Evolutionary conservation across 1,140 invertebrate genomes (phyloP).

Genomic region (Hylyphantes graminicola): DNA sequence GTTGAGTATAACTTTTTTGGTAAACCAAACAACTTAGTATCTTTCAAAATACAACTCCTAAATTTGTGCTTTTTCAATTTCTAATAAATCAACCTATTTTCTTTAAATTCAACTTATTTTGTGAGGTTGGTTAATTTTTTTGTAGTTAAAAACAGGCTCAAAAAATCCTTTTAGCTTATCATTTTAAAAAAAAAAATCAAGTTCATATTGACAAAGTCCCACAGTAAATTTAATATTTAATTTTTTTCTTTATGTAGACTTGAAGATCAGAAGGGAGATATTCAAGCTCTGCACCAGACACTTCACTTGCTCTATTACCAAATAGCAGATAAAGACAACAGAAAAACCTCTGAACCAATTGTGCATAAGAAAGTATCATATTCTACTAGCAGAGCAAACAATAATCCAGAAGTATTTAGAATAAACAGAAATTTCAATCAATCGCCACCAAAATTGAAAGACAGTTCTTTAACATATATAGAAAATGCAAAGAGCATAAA

Average conservation of each 20-base stretch:
- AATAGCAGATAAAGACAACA: not conserved
- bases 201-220: not conserved
- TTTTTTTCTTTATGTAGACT: constrained; percentile 33
- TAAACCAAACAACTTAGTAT: no score
- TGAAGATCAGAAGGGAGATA: constrained; percentile 48
- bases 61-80: no score
- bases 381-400: not conserved
- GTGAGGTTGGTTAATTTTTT: no score
- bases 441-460: constrained; percentile 1
- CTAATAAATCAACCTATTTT: no score
- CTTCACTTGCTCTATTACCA: constrained; percentile 48
- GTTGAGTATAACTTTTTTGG: no score
- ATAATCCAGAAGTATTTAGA: constrained; percentile 1
- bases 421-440: not conserved
- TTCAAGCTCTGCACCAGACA: constrained; percentile 45
- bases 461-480: constrained; percentile 33
- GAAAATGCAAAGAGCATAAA: constrained; percentile 28
- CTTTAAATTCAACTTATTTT: no score
- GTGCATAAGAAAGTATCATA: not conserved
- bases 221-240: not conserved
- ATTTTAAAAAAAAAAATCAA: not conserved
- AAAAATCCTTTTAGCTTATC: not conserved
- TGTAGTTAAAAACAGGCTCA: no score
- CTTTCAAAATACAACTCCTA: no score
- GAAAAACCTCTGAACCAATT: not conserved